Percentiles rank a stretch among this genome's conserved stretches.
phyloP scores from a whole-genome alignment of 2,113 vertebrate species.

The Varanus salvator region DNA sequence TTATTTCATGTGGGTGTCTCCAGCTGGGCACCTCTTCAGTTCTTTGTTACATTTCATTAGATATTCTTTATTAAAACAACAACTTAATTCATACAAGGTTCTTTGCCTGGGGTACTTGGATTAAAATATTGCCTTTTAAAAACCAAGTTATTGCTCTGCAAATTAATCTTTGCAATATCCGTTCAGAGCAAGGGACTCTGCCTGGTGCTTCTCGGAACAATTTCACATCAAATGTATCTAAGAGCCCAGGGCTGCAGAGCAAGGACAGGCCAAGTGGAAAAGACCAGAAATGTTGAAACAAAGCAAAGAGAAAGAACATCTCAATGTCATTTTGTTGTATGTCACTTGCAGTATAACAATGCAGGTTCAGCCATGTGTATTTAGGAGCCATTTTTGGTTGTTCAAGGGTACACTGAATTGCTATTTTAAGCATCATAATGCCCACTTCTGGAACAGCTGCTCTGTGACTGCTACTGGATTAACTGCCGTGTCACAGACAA shows the following conservation, averaged over 20 bases:
- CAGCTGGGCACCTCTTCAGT: accelerated
- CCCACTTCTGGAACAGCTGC: neutral
- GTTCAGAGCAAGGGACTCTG: neutral
- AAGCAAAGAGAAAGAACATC: neutral
- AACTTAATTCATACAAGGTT: constrained; percentile 26
- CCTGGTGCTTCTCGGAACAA: neutral
- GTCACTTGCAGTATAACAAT: neutral
- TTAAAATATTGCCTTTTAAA: constrained; percentile 31
- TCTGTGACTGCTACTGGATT: neutral
- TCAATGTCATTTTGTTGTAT: neutral
- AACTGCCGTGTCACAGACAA: neutral
- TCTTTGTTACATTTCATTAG: constrained; percentile 3
- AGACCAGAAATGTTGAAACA: neutral
- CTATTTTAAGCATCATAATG: neutral
- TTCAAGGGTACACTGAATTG: neutral
- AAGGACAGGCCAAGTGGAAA: neutral
- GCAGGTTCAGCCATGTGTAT: neutral
- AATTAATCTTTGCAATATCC: neutral
- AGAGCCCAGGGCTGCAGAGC: neutral
- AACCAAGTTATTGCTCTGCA: neutral
- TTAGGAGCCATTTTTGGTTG: neutral
- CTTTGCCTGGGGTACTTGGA: neutral
- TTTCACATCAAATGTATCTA: neutral
- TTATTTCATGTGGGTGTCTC: accelerated
- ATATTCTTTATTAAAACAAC: neutral